These are phyloP conservation scores for Eurois occulta DNA, from an alignment of 2,888 invertebrate species.

Conservation along the genomic window DNA sequence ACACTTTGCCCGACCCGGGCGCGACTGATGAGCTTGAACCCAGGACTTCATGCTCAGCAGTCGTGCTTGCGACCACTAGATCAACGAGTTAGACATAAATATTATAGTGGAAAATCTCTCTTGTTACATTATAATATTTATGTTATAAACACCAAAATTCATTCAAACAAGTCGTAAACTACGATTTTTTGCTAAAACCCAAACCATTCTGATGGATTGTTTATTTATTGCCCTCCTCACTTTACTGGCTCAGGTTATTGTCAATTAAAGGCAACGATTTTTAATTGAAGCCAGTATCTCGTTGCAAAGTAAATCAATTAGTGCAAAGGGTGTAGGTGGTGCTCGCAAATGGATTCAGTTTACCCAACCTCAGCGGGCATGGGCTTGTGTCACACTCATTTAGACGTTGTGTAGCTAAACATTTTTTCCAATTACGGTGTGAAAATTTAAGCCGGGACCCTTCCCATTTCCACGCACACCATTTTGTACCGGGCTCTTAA, in stretches of 20 bases:
- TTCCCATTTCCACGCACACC: slow-evolving; percentile 29
- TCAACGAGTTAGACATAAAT: too few relatives aligned
- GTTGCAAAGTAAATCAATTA: slow-evolving; percentile 89
- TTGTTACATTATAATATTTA: neutral
- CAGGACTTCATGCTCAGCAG: too few relatives aligned
- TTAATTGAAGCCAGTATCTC: slow-evolving; percentile 84
- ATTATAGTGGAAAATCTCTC: neutral
- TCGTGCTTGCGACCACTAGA: too few relatives aligned
- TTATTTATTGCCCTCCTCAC: slow-evolving; percentile 70
- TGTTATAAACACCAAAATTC: neutral
- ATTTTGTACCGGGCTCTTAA: slow-evolving; percentile 41
- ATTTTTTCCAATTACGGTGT: slow-evolving; percentile 63
- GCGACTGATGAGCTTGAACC: too few relatives aligned
- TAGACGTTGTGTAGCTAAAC: slow-evolving; percentile 56
- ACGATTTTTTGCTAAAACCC: slow-evolving; percentile 35
- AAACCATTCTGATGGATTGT: slow-evolving; percentile 59
- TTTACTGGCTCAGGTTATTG: slow-evolving; percentile 76
- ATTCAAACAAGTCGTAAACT: slow-evolving; percentile 1
- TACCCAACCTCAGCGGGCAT: slow-evolving; percentile 70
- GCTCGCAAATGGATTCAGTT: slow-evolving; percentile 80
- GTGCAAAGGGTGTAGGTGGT: slow-evolving; percentile 77
- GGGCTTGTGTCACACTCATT: slow-evolving; percentile 61
- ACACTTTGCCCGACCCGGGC: too few relatives aligned
- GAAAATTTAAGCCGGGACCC: slow-evolving; percentile 54
- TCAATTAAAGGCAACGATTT: slow-evolving; percentile 83